Base-by-base conservation (phyloP, 2,888 invertebrate species). In the Amblyteles armatorius region DNA sequence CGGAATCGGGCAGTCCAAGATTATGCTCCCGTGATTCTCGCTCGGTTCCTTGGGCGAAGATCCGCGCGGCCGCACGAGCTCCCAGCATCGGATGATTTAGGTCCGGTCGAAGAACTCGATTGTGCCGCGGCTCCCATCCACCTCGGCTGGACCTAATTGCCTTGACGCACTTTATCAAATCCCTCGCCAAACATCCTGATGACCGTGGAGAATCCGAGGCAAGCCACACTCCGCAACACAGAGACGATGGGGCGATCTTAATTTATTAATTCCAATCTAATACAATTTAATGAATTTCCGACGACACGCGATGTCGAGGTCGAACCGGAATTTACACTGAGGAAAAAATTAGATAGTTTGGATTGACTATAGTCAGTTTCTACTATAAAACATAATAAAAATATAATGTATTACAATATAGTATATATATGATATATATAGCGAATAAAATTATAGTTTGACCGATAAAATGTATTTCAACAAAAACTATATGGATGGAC, bases 101-200 rank as follows among this genome's bases (percentile, higher is more conserved):
- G 72, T 67, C 71, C 82, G 67, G 84, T 84, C 72, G 82, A 79
- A 48, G 44, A 81, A 78, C 76, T 74, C 83, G 80, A 84, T 83
- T 83, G 74, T 71, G 79, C 78, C 55, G 60, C 40, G 7, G 60
- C 33, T 60, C 63, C 57, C 65, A 48, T 67, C 36, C 19, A 33
- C 29, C 72, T 48, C 83, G 76, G 76, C 79, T 55, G 71, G 57
- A 71, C 76, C 83, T 87, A 87, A 87, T 87, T 85, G 82, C 81
- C 82, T 74, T 85, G 87, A 85, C 85, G 85, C 83, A 85, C 82
- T 87, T 85, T 82, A 83, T 87, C 87, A 84, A 73, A 73, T 69
- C 83, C 82, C 85, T 87, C 81, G 69, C 79, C 85, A 85, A 87
- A 85, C 80, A 82, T 82, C 81, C 71, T 55, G 80, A 85, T 79